Base-by-base conservation (phyloP, 2,888 invertebrate genomes). In the Parapristionchus giblindavisi region DNA sequence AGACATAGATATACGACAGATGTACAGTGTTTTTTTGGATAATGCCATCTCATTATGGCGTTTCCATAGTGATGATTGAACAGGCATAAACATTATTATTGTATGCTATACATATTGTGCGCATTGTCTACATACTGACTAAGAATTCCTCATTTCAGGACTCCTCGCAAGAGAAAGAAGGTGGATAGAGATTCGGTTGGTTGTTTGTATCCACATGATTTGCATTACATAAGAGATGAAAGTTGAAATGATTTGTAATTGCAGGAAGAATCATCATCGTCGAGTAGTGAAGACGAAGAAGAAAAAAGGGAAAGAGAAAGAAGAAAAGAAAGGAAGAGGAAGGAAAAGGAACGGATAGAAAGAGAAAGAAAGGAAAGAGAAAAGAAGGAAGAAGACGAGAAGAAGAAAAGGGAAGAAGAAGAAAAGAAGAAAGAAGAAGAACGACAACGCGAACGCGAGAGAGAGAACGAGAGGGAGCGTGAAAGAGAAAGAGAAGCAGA, bases 401-500 rank as follows among this genome's bases (percentile, higher is more conserved):
- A n/a, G 54, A 38, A n/a, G 14, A 29, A 38, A 32, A 24, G 27
- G 40, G 61, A 58, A 32, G 36, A 60, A 17, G 29, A 48, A n/a
- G 48, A 43, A 40, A 34, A n/a, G 24, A 48, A 36, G 43, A 27
- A 54, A 54, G 54, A 56, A n/a, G 29, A 54, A 38, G 48, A 38
- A 29, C 32, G 38, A 43, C 58, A 60, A 32, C 43, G 34, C 21
- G 60, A 60, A n/a, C 38, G 38, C 24, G 72, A 72, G 60, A 58
- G 72, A 24, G 51, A 72, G 43, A 43, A 60, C 17, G 38, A 4
- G 48, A n/a, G 56, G 58, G 71, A 71, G 27, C n/a, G 70, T 32
- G 36, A 51, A 68, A 17, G 51, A 68, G 51, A 70, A 38, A 56
- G 66, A 66, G 48, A 48, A 66, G 66, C 29, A 66, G 66, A 66